A percentile compares a stretch with the other conserved stretches of the same genome.
Evolutionary conservation across 2,888 invertebrate genomes (phyloP).

Genomic region (Ashinkailepas kermadecensis): DNA sequence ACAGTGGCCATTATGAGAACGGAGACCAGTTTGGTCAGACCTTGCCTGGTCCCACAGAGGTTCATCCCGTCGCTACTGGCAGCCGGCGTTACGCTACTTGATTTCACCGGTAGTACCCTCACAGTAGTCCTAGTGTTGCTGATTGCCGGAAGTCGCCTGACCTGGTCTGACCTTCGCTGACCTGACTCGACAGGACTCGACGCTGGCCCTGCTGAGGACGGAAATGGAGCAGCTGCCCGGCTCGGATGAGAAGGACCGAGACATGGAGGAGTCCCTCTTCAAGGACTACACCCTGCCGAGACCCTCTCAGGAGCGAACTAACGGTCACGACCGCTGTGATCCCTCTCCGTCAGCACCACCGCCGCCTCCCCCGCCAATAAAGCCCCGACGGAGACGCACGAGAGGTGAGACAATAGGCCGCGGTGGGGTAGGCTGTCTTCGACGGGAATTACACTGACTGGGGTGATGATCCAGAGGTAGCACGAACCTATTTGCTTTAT

Average conservation of each 20-base stretch:
- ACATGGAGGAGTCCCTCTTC: slow-evolving; percentile 10
- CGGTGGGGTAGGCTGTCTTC: background rate
- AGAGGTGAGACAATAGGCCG: background rate
- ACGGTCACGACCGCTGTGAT: slow-evolving; percentile 51
- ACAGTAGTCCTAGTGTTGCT: no score
- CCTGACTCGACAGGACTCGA: background rate
- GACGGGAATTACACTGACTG: no score
- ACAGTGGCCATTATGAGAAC: no score
- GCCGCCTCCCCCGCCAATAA: slow-evolving; percentile 23
- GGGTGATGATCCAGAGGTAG: no score
- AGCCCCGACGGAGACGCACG: background rate
- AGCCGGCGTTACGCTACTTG: no score
- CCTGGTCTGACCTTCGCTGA: background rate
- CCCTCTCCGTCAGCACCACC: slow-evolving; percentile 55
- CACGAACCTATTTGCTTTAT: no score
- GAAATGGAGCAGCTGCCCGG: background rate
- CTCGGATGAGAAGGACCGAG: background rate
- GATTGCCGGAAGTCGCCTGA: no score
- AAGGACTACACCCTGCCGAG: slow-evolving; percentile 11
- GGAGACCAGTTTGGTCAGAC: no score
- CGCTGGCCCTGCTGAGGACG: background rate
- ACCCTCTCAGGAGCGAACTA: slow-evolving; percentile 52
- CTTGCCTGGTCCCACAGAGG: no score
- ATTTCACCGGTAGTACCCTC: no score
- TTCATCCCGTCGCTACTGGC: no score